Evolutionary conservation across 2,888 invertebrate genomes (phyloP), one percentile per base, ranked within the genome.

Genomic region (Polydrusus pterygomalis): DNA sequence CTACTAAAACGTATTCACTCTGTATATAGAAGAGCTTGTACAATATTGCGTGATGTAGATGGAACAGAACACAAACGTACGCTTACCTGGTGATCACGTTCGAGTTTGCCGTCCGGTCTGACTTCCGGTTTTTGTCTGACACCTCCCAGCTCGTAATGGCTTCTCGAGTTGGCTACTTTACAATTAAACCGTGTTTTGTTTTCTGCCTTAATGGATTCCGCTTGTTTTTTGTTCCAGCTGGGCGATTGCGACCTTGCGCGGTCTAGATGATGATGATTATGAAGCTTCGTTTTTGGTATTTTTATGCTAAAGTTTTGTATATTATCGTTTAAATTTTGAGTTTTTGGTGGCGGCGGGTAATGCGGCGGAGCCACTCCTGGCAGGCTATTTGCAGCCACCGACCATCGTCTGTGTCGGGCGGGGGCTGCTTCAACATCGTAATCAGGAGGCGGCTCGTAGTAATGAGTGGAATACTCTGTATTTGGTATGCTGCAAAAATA

Each of bases 371-470:
- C 51, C 18, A 60, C 62, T 10, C 64, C 47, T 15, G 51, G 25
- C 9, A 64, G 15, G 60, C 80, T 80, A 67, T 78, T 81, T 63
- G 79, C 85, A 25, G 87, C 86, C 65, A 87, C 85, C 5, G 87
- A 86, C 86, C 86, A 86, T 75, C 86, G 79, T 58, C 85, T 81
- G 69, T 80, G 77, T 17, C 79, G 81, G 8, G 79, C 78, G 15
- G 78, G 79, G 49, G 79, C 79, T 10, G 82, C 82, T 65, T 83
- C 82, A 8, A 83, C 77, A 69, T 88, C 87, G 75, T 88, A 88
- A 80, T 88, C 88, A 7, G 88, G 88, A 43, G 86, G 87, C 6
- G 88, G 88, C 79, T 87, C 88, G 78, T 85, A 87, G 63, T 70
- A 78, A 54, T 63, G 51, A 43, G 38, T 40, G 11, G 45, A 38